phyloP scores from a whole-genome alignment of 2,888 invertebrate species.

The Vannuccia rotundouncinata region DNA sequence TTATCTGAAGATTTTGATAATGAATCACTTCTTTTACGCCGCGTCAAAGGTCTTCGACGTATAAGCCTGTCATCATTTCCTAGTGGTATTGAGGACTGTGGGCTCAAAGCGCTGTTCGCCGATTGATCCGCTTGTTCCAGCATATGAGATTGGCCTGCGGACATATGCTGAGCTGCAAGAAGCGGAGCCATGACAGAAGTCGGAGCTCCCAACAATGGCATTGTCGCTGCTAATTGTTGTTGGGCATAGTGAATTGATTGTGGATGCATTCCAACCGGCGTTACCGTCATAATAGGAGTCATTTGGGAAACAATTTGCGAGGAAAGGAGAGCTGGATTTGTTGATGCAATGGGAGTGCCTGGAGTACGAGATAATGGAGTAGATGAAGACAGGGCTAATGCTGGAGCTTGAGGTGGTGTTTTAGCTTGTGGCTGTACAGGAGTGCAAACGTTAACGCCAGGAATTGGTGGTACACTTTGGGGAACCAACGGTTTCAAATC shows the following conservation, averaged over 20 bases:
- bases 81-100: neutral
- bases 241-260: neutral
- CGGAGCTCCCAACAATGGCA: neutral
- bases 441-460: constrained; percentile 6
- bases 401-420: neutral
- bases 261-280: neutral
- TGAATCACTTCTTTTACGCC: neutral
- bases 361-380: neutral
- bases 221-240: neutral
- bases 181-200: neutral
- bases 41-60: neutral
- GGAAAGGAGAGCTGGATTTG: neutral
- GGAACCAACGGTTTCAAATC: neutral
- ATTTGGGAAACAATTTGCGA: neutral
- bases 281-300: neutral
- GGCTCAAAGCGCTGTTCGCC: neutral
- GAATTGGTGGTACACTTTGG: constrained; percentile 4
- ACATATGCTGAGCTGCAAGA: neutral
- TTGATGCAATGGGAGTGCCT: neutral
- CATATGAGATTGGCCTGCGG: neutral
- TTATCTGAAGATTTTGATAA: constrained; percentile 5
- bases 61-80: neutral
- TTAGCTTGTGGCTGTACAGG: neutral
- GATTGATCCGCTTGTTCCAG: neutral
- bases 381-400: neutral